Percentiles rank a stretch among this genome's conserved stretches.
phyloP scores from a whole-genome alignment of 2,888 invertebrate species.

The Phyllotreta cruciferae region DNA sequence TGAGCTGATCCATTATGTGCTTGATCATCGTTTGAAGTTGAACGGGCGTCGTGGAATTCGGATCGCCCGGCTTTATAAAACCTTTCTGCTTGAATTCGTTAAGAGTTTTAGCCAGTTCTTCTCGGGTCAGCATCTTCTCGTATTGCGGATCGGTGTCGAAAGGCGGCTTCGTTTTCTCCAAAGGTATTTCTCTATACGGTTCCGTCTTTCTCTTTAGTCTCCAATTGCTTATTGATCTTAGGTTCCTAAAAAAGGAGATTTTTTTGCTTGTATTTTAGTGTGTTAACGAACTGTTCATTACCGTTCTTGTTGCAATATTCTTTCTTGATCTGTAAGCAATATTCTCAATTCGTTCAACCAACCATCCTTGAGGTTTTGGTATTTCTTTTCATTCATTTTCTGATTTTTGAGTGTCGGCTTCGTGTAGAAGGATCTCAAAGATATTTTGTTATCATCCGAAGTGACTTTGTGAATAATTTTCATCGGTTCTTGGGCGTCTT shows the following conservation, averaged over 20 bases:
- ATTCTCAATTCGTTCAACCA: slow-evolving; percentile 67
- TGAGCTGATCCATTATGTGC: slow-evolving; percentile 57
- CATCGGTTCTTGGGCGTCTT: slow-evolving; percentile 37
- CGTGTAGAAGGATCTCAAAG: slow-evolving; percentile 60
- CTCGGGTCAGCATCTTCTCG: slow-evolving; percentile 62
- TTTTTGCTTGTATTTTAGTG: slow-evolving; percentile 16
- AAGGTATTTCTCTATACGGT: slow-evolving; percentile 34
- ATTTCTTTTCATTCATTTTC: slow-evolving; percentile 49
- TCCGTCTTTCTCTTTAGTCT: slow-evolving; percentile 54
- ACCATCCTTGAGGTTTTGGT: slow-evolving; percentile 60
- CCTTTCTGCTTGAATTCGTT: slow-evolving; percentile 44
- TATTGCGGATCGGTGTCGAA: slow-evolving; percentile 68
- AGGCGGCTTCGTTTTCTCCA: slow-evolving; percentile 51
- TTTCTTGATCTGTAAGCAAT: slow-evolving; percentile 64
- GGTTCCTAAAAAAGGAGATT: slow-evolving; percentile 53
- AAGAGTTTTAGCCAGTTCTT: slow-evolving; percentile 50
- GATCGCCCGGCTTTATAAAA: slow-evolving; percentile 14
- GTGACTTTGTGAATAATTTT: slow-evolving; percentile 52
- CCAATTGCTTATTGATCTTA: slow-evolving; percentile 65
- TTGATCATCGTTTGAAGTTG: slow-evolving; percentile 55
- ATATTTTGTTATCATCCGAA: slow-evolving; percentile 55
- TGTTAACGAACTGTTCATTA: no score
- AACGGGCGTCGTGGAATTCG: slow-evolving; percentile 22
- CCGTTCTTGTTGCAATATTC: slow-evolving; percentile 68
- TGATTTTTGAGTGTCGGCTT: slow-evolving; percentile 46